Base-by-base conservation (phyloP, 2,113 vertebrate species). In the Pardalotus punctatus region DNA sequence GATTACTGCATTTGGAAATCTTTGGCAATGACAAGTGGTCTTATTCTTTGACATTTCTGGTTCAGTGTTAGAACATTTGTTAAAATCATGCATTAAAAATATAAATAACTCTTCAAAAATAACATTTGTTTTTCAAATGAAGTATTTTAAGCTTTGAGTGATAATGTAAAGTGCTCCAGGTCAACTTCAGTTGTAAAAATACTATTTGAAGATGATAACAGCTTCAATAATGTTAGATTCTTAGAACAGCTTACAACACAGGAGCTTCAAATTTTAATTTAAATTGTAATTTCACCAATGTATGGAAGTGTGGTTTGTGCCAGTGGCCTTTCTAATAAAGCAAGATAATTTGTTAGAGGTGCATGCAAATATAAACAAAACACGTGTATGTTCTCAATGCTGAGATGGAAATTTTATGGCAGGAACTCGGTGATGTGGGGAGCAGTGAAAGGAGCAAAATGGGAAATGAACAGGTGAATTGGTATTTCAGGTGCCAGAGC, bases 361-460 rank as follows among this genome's bases (percentile, higher is more conserved):
- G 15, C 93, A 95, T 95, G 90, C 97, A 96, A 69, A 83, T 43
- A n/a, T 8, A 45, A 95, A 70, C 36, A 60, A 38, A 77, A 27
- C 71, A 50, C 7, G n/a, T 1, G 16, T 21, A 81, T 18, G 33
- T 84, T 76, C 45, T 67, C 36, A 65, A 12, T 74, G 67, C 35
- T 65, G 67, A 87, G 25, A 58, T 35, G 61, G 21, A 28, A n/a
- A 66, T 45, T 47, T 62, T 6, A 84, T 16, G 54, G 60, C 29
- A 56, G 35, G 9, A 84, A 64, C 10, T 74, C 56, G 24, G 42
- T 27, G 85, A 67, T 21, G 33, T 23, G 69, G 50, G 13, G 58
- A 61, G 58, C 1, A 33, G 78, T 58, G 70, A 69, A 79, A 74
- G 77, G 51, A 61, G 18, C 14, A 53, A 62, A 78, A 87, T 58